Evolutionary conservation across 2,888 invertebrate genomes (phyloP).

Genomic region (Harpalus rufipes): DNA sequence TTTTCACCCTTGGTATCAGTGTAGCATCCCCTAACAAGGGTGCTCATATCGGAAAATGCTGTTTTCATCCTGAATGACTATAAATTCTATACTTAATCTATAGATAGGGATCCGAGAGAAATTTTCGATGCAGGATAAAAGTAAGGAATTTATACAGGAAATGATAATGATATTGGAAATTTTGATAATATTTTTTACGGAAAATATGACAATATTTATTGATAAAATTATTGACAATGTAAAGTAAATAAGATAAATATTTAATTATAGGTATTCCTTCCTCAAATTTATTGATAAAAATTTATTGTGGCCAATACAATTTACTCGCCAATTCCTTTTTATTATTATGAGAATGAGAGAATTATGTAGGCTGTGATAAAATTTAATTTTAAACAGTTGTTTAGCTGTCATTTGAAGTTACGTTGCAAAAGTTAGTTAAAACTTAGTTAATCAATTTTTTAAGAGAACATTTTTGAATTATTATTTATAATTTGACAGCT

Average conservation of each 20-base stretch:
- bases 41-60: constrained; percentile 43
- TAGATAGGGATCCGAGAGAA: neutral
- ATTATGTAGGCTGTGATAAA: too few species aligned
- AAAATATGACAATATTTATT: neutral
- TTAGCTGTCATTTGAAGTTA: too few species aligned
- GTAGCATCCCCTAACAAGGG: constrained; percentile 13
- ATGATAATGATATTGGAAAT: neutral
- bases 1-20: neutral
- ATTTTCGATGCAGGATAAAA: constrained; percentile 11
- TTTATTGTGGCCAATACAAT: too few species aligned
- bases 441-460: too few species aligned
- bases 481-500: too few species aligned
- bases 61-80: constrained; percentile 18
- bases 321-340: too few species aligned
- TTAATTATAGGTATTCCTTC: too few species aligned
- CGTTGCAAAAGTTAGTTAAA: neutral
- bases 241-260: too few species aligned
- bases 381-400: too few species aligned
- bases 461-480: too few species aligned
- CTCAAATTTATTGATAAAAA: too few species aligned
- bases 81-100: constrained; percentile 41
- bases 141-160: neutral
- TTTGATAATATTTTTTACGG: neutral
- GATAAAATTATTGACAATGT: neutral
- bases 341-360: too few species aligned